These are phyloP conservation scores for Eupithecia pulchellata DNA, from an alignment of 2,888 invertebrate species.

Conservation along the genomic window DNA sequence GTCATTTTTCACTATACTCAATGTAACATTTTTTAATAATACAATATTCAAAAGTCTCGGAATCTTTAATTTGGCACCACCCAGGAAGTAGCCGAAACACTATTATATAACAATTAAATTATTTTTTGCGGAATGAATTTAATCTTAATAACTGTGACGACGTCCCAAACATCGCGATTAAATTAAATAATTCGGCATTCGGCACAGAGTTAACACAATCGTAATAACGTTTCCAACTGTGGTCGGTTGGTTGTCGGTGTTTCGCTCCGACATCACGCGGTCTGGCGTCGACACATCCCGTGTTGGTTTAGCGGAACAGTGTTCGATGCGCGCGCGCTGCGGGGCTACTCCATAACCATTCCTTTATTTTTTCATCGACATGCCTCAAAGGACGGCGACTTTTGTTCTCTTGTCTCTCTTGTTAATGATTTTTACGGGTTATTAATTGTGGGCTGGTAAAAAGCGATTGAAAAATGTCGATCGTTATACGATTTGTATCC, in stretches of 20 bases:
- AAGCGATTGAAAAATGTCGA: conserved; percentile 79
- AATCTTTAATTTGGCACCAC: no score
- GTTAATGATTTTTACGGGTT: conserved; percentile 85
- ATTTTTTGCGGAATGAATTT: background rate
- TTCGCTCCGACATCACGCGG: conserved; percentile 13
- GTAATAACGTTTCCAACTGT: background rate
- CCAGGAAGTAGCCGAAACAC: no score
- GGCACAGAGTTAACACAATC: background rate
- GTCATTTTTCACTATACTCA: no score
- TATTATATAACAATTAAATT: no score
- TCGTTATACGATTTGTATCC: conserved; percentile 47
- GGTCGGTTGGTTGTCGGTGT: background rate
- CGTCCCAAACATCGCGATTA: background rate
- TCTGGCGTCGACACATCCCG: conserved; percentile 73
- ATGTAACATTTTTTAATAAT: no score
- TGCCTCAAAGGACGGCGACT: conserved; percentile 81
- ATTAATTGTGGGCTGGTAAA: conserved; percentile 81
- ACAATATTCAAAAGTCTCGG: no score
- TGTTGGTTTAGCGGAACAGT: conserved; percentile 71
- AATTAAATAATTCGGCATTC: background rate
- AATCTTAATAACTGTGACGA: background rate
- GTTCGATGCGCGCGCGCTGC: conserved; percentile 62
- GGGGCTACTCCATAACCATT: conserved; percentile 61
- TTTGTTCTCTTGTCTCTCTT: conserved; percentile 81
- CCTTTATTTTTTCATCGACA: conserved; percentile 69